Evolutionary conservation across 2,113 vertebrate genomes (phyloP).

Genomic region (Triplophysa tibetana): DNA sequence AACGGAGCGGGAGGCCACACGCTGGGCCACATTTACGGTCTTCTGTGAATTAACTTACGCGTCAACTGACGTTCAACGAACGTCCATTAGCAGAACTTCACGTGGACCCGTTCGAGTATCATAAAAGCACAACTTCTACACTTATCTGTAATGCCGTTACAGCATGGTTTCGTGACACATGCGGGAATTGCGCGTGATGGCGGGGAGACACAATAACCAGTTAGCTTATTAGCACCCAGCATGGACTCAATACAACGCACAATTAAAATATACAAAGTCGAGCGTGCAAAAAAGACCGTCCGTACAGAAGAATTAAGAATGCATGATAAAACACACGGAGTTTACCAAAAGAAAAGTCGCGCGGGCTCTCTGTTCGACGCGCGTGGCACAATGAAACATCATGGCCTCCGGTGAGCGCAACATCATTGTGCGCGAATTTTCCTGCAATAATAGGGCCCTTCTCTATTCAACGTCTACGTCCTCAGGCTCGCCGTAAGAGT

Average conservation of each 20-base stretch:
- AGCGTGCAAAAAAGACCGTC: neutral
- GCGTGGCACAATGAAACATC: constrained; percentile 64
- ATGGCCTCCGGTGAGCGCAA: constrained; percentile 54
- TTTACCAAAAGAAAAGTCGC: neutral
- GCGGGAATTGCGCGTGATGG: constrained; percentile 32
- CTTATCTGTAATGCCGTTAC: too few species aligned
- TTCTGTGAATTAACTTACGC: neutral
- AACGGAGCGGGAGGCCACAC: constrained; percentile 61
- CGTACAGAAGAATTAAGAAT: neutral
- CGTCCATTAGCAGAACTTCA: neutral
- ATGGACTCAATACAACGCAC: neutral
- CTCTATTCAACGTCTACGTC: neutral
- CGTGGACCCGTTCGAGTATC: too few species aligned
- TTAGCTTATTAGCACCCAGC: constrained; percentile 12
- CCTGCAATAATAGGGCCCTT: neutral
- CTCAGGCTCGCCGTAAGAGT: neutral
- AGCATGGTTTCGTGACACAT: neutral
- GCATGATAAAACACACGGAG: neutral
- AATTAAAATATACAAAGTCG: too few species aligned
- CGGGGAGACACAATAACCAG: constrained; percentile 54
- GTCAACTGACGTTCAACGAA: neutral
- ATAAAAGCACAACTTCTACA: neutral
- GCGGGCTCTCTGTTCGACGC: neutral
- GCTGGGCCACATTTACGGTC: constrained; percentile 19
- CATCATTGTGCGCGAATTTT: constrained; percentile 26